Conservation (phyloP, 2,113 vertebrate species). For the Barnardius zonarius region DNA sequence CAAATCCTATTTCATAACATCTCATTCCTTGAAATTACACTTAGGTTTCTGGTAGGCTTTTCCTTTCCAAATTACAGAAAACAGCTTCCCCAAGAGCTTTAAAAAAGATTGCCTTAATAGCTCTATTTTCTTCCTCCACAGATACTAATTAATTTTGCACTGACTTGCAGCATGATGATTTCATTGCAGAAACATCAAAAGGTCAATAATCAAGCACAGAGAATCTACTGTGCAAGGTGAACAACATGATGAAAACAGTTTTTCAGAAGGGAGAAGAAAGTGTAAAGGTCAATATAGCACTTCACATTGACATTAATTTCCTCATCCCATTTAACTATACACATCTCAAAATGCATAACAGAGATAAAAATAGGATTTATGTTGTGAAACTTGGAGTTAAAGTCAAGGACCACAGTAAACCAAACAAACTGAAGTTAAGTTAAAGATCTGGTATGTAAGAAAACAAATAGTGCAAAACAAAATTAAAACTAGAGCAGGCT, state of each 20-base stretch:
- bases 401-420: neutral
- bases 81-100: neutral
- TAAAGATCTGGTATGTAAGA: neutral
- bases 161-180: neutral
- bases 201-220: neutral
- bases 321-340: neutral
- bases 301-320: neutral
- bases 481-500: neutral
- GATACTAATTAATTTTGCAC: constrained; percentile 33
- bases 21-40: neutral
- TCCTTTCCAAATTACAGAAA: neutral
- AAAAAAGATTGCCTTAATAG: neutral
- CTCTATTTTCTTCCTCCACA: neutral
- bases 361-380: neutral
- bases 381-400: neutral
- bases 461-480: neutral
- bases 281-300: neutral
- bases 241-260: neutral
- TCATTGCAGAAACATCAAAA: neutral
- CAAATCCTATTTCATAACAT: neutral
- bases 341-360: neutral
- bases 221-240: neutral
- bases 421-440: neutral
- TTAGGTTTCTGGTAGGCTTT: neutral
- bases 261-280: neutral